Evolutionary conservation across 2,888 invertebrate species (phyloP).

Genomic region (Polydrusus tereticollis): DNA sequence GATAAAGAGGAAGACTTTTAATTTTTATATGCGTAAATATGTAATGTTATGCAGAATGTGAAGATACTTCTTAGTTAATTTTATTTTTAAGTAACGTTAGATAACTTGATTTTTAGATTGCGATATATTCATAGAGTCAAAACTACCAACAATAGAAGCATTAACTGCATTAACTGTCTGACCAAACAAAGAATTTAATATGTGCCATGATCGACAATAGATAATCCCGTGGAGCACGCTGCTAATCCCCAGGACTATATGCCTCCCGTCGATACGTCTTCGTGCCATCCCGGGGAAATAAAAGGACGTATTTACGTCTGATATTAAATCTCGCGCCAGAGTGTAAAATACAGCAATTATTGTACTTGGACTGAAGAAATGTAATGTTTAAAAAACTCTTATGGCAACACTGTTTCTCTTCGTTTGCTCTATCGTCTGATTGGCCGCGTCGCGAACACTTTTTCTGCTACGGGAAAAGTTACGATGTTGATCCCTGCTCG

Average conservation of each 20-base stretch:
- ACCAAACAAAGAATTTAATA: constrained; percentile 49
- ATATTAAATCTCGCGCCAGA: neutral
- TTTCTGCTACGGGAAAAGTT: constrained; percentile 31
- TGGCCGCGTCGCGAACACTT: constrained; percentile 19
- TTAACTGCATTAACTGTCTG: constrained; percentile 38
- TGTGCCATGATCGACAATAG: constrained; percentile 48
- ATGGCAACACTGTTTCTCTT: neutral
- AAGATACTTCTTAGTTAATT: no score
- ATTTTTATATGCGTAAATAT: no score
- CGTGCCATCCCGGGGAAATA: constrained; percentile 29
- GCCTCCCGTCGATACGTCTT: constrained; percentile 42
- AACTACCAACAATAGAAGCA: constrained; percentile 52
- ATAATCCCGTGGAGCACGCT: constrained; percentile 44
- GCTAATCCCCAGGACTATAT: constrained; percentile 39
- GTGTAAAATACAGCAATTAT: neutral
- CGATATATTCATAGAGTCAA: constrained; percentile 51
- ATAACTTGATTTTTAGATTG: neutral
- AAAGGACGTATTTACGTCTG: neutral
- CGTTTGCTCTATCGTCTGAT: neutral
- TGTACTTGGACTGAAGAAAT: neutral
- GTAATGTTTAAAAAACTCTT: neutral
- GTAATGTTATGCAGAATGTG: no score
- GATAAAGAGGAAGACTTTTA: no score
- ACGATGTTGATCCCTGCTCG: constrained; percentile 21
- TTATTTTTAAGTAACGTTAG: no score